A percentile compares a stretch with the other conserved stretches of the same genome.
These are phyloP conservation scores for Clavelina lepadiformis DNA, from an alignment of 23 tunicate genomes.

Conservation along the genomic window DNA sequence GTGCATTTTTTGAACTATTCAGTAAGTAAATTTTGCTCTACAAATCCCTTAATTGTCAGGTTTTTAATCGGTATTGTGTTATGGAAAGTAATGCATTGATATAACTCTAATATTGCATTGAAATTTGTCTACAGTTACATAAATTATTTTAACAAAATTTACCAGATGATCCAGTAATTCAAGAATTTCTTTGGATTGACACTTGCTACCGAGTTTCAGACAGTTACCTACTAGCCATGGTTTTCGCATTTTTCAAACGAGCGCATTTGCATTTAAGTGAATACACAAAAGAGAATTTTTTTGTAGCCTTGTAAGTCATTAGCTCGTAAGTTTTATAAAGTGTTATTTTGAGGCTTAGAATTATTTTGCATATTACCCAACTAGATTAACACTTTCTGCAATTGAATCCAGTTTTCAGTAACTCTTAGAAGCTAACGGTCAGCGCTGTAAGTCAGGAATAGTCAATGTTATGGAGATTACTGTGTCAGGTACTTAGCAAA, in stretches of 20 bases:
- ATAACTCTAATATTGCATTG: not conserved
- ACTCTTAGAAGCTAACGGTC: no score
- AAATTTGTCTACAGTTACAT: not conserved
- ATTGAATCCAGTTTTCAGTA: no score
- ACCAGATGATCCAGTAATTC: conserved; percentile 52
- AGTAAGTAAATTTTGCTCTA: conserved; percentile 20
- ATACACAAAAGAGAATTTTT: conserved; percentile 62
- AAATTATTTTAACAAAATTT: not conserved
- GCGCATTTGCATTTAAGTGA: conserved; percentile 42
- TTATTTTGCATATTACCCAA: no score
- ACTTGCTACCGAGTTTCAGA: conserved; percentile 75
- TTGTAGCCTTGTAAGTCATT: conserved; percentile 84
- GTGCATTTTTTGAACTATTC: conserved; percentile 41
- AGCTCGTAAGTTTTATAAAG: no score
- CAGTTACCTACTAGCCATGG: conserved; percentile 82
- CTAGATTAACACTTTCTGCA: no score
- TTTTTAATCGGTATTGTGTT: not conserved
- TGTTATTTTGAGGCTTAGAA: no score
- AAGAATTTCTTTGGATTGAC: conserved; percentile 73
- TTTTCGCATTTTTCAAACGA: conserved; percentile 75
- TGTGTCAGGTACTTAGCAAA: conserved; percentile 78
- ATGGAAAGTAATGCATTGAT: not conserved
- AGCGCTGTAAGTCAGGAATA: no score
- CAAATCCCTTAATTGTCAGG: not conserved
- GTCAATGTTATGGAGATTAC: no score